Evolutionary conservation across 2,888 invertebrate species (phyloP).

Genomic region (Bimastos eiseni): DNA sequence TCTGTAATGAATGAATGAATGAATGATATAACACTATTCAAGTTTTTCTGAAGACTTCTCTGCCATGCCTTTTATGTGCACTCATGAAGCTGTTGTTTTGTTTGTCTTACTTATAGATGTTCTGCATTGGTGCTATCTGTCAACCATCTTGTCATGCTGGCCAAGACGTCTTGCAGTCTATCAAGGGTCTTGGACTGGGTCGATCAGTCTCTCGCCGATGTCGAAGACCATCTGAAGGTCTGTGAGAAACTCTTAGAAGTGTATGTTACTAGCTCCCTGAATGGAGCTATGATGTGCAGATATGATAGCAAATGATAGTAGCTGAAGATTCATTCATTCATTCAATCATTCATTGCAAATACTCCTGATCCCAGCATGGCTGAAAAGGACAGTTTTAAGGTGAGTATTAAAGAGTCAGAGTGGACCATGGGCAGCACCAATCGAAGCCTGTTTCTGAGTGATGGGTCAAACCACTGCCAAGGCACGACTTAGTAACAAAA

Average conservation of each 20-base stretch:
- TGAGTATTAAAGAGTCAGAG: too few relatives aligned
- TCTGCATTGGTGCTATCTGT: slow-evolving; percentile 72
- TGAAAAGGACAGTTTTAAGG: too few relatives aligned
- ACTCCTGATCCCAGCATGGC: too few relatives aligned
- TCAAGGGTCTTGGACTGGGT: slow-evolving; percentile 67
- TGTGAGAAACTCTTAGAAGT: slow-evolving; percentile 29
- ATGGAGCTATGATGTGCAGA: not conserved
- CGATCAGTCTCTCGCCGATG: slow-evolving; percentile 70
- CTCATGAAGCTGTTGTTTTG: not conserved
- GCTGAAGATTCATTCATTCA: too few relatives aligned
- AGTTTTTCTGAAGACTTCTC: not conserved
- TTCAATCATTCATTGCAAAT: too few relatives aligned
- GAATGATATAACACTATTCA: not conserved
- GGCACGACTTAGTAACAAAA: too few relatives aligned
- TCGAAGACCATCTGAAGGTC: slow-evolving; percentile 71
- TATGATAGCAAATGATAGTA: too few relatives aligned
- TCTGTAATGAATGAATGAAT: not conserved
- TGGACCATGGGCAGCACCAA: too few relatives aligned
- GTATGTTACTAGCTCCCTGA: not conserved
- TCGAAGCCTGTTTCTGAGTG: too few relatives aligned
- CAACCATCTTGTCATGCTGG: slow-evolving; percentile 72
- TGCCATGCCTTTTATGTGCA: not conserved
- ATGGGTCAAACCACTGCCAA: too few relatives aligned
- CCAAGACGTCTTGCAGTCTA: slow-evolving; percentile 64
- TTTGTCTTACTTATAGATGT: slow-evolving; percentile 62